Base-by-base conservation (phyloP, 2,113 vertebrate species). In the Ailurus styani region DNA sequence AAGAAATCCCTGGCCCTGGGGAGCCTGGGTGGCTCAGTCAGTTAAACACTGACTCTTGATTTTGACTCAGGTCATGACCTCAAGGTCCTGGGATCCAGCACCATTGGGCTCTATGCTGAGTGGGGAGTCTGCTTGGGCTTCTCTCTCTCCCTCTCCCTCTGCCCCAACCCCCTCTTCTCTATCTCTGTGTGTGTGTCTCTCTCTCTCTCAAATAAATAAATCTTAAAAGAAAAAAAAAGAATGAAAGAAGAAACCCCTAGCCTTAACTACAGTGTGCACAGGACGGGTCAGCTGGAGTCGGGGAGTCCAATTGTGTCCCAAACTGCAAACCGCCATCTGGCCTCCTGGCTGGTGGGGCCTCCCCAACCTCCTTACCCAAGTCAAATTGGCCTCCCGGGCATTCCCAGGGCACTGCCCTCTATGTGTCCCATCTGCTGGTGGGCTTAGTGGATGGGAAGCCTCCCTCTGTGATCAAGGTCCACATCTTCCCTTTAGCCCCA, bases 101-200 rank as follows among this genome's bases (percentile, higher is more conserved):
- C 34, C 3, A 0, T 21, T 21, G 34, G 18, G 18, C 34, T 68
- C 66, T 37, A 34, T 37, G 34, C 34, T 37, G 18, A 68, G 34
- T n/a, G 3, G 66, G 18, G 17, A 68, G 66, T 68, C 34, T 68
- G 29, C 14, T 34, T 34, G 66, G 66, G 34, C 34, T 68, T 37
- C 66, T 68, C 66, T 37, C 66, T 37, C 17, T 10, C 64, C 31
- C 66, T 68, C 66, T 37, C 34, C 7, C 17, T n/a, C 66, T 68
- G 34, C 34, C 34, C 18, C 34, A 20, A 0, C 17, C 18, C 17
- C 17, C 7, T 29, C 18, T 3, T 4, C 13, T 7, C 31, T 4
- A 2, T 64, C 62, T 64, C 12, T 31, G 27, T n/a, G n/a, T n/a
- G n/a, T n/a, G n/a, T n/a, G n/a, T 62, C 27, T 62, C 62, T 57